Percentiles rank a stretch among this genome's conserved stretches.
These are phyloP conservation scores for Uropetala carovei DNA, from an alignment of 2,888 invertebrate genomes.

Conservation along the genomic window DNA sequence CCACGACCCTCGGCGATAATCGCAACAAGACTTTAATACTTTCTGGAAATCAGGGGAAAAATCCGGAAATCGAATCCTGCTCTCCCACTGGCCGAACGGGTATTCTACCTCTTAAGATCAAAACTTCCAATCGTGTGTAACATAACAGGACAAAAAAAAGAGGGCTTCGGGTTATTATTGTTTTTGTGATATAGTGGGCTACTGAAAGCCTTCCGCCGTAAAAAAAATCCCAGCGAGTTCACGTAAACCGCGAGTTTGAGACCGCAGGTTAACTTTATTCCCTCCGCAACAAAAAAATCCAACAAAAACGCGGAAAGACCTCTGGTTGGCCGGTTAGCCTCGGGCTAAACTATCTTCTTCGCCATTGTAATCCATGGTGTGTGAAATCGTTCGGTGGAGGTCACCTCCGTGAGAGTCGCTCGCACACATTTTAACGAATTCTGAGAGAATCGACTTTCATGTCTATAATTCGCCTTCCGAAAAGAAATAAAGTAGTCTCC, in stretches of 20 bases:
- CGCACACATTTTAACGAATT: neutral
- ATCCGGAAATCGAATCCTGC: too few relatives aligned
- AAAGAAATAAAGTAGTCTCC: neutral
- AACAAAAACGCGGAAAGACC: neutral
- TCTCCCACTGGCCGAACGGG: too few relatives aligned
- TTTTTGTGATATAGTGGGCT: neutral
- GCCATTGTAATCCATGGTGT: constrained; percentile 10
- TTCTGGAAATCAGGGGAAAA: too few relatives aligned
- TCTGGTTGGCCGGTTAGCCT: constrained; percentile 4
- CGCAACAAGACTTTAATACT: too few relatives aligned
- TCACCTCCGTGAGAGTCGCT: constrained; percentile 6
- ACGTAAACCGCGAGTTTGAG: neutral
- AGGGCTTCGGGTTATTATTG: neutral
- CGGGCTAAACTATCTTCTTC: constrained; percentile 10
- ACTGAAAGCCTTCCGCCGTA: neutral
- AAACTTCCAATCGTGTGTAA: too few relatives aligned
- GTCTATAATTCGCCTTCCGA: neutral
- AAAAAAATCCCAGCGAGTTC: neutral
- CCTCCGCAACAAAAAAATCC: neutral
- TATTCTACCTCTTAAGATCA: too few relatives aligned
- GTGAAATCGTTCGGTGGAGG: constrained; percentile 9
- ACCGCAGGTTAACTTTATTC: neutral
- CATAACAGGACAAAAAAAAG: neutral
- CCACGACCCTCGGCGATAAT: too few relatives aligned
- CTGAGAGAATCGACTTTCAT: neutral